phyloP scores from a whole-genome alignment of 1,140 invertebrate genomes.

The Hycleus phaleratus region DNA sequence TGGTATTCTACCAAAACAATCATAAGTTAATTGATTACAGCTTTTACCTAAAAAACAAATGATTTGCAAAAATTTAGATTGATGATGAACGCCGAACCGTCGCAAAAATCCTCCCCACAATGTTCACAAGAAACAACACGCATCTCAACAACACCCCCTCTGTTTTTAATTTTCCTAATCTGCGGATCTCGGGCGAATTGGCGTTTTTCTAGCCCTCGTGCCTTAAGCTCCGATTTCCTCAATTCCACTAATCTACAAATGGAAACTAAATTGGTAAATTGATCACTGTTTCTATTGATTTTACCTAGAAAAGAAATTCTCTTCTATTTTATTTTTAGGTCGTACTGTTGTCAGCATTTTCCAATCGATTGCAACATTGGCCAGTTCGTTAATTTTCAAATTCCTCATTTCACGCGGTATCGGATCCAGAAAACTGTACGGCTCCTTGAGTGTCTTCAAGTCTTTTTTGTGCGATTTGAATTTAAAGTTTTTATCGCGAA shows the following conservation, averaged over 20 bases:
- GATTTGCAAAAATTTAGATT: neutral
- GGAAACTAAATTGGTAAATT: neutral
- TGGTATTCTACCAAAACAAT: constrained; percentile 42
- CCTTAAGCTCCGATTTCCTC: constrained; percentile 66
- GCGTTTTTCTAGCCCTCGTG: constrained; percentile 56
- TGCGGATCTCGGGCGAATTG: constrained; percentile 52
- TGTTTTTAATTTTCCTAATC: constrained; percentile 67
- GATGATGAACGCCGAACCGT: constrained; percentile 40
- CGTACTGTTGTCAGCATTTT: constrained; percentile 80
- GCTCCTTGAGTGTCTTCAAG: constrained; percentile 48
- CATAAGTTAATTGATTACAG: constrained; percentile 46
- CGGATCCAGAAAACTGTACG: constrained; percentile 69
- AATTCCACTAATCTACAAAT: constrained; percentile 62
- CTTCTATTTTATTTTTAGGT: constrained; percentile 73
- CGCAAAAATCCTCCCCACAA: constrained; percentile 80
- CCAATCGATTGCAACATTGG: constrained; percentile 84
- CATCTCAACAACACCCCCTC: constrained; percentile 69
- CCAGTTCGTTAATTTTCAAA: constrained; percentile 69
- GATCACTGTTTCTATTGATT: neutral
- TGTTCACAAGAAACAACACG: constrained; percentile 64
- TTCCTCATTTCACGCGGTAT: constrained; percentile 73
- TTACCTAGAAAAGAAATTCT: constrained; percentile 80
- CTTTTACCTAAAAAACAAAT: constrained; percentile 35
- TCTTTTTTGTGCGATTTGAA: constrained; percentile 62
- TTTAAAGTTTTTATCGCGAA: constrained; percentile 54